Conservation (phyloP, 1,140 invertebrate species). For the Hestina assimilis region DNA sequence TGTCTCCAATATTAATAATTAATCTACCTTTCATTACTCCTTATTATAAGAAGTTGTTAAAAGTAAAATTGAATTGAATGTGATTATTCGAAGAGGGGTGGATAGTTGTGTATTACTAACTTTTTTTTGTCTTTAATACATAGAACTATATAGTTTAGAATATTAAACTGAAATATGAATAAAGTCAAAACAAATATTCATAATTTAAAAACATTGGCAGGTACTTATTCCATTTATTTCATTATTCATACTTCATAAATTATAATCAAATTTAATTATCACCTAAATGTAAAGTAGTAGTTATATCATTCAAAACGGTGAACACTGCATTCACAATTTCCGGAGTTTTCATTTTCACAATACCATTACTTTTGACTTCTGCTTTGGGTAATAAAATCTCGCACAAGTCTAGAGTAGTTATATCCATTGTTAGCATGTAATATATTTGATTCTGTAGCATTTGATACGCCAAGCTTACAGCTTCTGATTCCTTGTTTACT, state of each 20-base stretch:
- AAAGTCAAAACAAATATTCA: too few species aligned
- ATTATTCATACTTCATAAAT: neutral
- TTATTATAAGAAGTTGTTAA: too few species aligned
- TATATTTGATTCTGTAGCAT: slow-evolving; percentile 62
- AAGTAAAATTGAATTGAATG: too few species aligned
- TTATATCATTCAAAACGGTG: slow-evolving; percentile 45
- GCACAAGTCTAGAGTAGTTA: slow-evolving; percentile 51
- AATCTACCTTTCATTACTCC: too few species aligned
- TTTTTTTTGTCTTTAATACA: too few species aligned
- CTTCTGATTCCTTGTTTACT: slow-evolving; percentile 35
- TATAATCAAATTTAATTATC: neutral
- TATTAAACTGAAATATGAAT: too few species aligned
- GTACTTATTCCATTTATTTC: too few species aligned
- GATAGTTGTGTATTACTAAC: too few species aligned
- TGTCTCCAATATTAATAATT: too few species aligned
- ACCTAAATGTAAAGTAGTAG: neutral
- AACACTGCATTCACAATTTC: slow-evolving; percentile 61
- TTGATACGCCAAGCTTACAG: slow-evolving; percentile 47
- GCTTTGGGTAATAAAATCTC: slow-evolving; percentile 53
- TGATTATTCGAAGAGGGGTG: too few species aligned
- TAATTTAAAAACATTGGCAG: neutral
- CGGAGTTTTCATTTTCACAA: slow-evolving; percentile 66
- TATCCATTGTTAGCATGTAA: slow-evolving; percentile 44
- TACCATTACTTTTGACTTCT: slow-evolving; percentile 56
- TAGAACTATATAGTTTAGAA: too few species aligned